Base-by-base conservation (phyloP, 2,888 invertebrate genomes). In the Dorcus parallelipipedus region DNA sequence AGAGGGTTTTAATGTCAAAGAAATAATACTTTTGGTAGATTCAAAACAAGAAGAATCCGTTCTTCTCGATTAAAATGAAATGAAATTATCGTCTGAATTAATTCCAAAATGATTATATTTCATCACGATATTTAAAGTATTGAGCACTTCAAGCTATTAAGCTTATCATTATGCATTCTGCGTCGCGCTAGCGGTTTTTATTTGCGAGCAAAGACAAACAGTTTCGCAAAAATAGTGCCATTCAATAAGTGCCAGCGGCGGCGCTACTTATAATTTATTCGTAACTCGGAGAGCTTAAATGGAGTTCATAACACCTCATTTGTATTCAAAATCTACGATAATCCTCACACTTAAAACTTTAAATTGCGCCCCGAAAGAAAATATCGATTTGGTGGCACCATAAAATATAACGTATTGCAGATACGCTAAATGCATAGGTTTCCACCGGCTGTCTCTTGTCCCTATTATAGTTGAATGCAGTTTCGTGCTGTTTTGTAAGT, bases 271-370 rank as follows among this genome's bases (percentile, higher is more conserved):
- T 52, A 8, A 20, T 52, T 52, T 26, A 39, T 52, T 52, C 26
- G 40, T 39, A 52, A 52, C 52, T 20, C 42, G 23, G 38, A 10
- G 9, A 39, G 51, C 39, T 20, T 40, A 17, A 23, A 51, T 49
- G 38, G 49, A 57, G 57, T 57, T 57, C 57, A 57, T 57, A 57
- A 57, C 52, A 41, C 39, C 62, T 57, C 57, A 62, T 62, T 56
- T 59, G 54, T 59, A 62, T 62, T 59, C 56, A 47, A 53, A 56
- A 62, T 62, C 62, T 62, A 57, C 54, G 59, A 59, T 62, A 62
- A 62, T 62, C 62, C 58, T 52, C 40, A 43, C 42, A 53, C 53
- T 53, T 50, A 59, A 61, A 62, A 62, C 50, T 62, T 62, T 62
- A 62, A 62, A 62, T 62, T 62, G 62, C 58, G 39, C 38, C 54